Evolutionary conservation across 2,888 invertebrate genomes (phyloP), one percentile per base, ranked within the genome.

Genomic region (Athetis lepigone): DNA sequence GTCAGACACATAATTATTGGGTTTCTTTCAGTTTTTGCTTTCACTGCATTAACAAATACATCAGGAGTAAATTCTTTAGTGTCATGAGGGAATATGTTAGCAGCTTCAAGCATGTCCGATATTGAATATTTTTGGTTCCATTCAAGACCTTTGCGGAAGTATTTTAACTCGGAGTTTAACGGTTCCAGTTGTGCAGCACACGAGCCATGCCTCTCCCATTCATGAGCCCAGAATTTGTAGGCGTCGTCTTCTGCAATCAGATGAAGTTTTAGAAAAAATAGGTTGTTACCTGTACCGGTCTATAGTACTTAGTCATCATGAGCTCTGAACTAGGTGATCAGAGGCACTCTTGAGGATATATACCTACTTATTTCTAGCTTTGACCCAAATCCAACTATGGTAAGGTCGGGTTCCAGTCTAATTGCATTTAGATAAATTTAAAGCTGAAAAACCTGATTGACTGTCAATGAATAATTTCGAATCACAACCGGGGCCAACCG

Each of bases 61-160:
- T 62, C 42, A 3, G 65, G 51, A 23, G 19, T 7, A 0, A 9
- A 2, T 19, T 21, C 8, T 11, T 27, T 36, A 16, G 1, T 21
- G n/a, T 62, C 27, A 7, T 13, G 8, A 11, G 62, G 62, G 8
- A 36, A 43, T 11, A 62, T 23, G 3, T 27, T 21, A 0, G 36
- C 65, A 21, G 33, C 50, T 1, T 27, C 33, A 8, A 62, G 36
- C 21, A 62, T 64, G 4, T 27, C 23, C 0, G 18, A 23, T 11
- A 63, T 0, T 3, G 1, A 5, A 66, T 65, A 65, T n/a, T 51
- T 23, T 11, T 23, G n/a, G 9, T 65, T 43, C 62, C 52, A 63
- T 36, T 63, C 52, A 8, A 63, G 36, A 21, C 52, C 66, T 23
- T 42, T 63, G 11, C 36, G 65, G 23, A 63, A 65, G 23, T 52